Evolutionary conservation across 2,797 vertebrate genomes (phyloP), one percentile per base, ranked within the genome.

Genomic region (Momotus momota): DNA sequence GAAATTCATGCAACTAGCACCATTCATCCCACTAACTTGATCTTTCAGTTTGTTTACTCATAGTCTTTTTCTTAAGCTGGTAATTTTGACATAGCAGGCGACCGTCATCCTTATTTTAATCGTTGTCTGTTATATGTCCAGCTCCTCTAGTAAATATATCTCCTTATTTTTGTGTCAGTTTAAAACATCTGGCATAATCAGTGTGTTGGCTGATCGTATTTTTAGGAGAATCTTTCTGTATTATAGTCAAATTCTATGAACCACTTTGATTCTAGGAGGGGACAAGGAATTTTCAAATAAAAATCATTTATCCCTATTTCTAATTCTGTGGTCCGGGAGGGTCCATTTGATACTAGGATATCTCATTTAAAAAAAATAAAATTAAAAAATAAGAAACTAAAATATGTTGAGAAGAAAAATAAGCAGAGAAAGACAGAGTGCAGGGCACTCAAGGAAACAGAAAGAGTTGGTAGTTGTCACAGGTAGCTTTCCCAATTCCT

Each of bases 121-220:
- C 8, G 35, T 35, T 45, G 69, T 1, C 4, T 75, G 0, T 18
- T 88, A 31, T 22, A 67, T 0, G 0, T 21, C 7, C 4, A 49
- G 17, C 11, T 64, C 11, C 40, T 67, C 20, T 46, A 69, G 65
- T 43, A 73, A 72, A 62, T 29, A 62, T 29, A 70, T 70, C 2
- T 12, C 4, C 12, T 54, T 52, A n/a, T 67, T 84, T 40, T 79
- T 4, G 23, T n/a, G 1, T 4, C 10, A 77, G 38, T 78, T 78
- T 58, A 51, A 81, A 81, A 81, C 1, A n/a, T n/a, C 48, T 60
- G 29, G 3, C 14, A 40, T 27, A 70, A 82, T 51, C 29, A 31
- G 4, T 49, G 23, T 69, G 25, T 38, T 70, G 22, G 3, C 3
- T 65, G 51, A 70, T 52, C 20, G 81, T 5, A 69, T 27, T 74